A percentile compares a stretch with the other conserved stretches of the same genome.
Evolutionary conservation across 2,113 vertebrate genomes (phyloP).

Genomic region (Microtus montanus): DNA sequence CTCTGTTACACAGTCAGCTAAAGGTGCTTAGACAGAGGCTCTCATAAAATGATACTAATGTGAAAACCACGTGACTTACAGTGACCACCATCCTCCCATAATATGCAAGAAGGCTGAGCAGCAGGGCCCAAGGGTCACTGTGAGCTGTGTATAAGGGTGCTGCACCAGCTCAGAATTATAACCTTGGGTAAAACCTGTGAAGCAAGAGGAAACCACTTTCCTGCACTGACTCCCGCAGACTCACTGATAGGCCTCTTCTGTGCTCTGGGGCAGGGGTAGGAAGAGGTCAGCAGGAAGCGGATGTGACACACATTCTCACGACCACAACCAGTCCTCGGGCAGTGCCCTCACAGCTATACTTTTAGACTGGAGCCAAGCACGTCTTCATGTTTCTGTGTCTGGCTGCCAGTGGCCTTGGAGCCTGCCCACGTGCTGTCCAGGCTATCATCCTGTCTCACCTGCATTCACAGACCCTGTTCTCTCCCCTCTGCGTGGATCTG

Average conservation of each 20-base stretch:
- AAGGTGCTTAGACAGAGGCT: neutral
- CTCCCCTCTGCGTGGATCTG: neutral
- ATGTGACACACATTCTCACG: neutral
- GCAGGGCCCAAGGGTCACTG: neutral
- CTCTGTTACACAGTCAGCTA: neutral
- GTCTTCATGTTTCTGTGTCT: neutral
- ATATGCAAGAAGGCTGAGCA: fast-evolving
- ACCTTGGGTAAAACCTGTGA: neutral
- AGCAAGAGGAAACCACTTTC: fast-evolving
- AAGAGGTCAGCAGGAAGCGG: neutral
- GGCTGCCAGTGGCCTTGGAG: no score
- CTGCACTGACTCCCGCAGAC: fast-evolving
- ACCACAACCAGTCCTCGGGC: fast-evolving
- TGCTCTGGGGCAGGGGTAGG: neutral
- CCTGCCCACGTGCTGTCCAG: fast-evolving
- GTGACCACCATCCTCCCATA: fast-evolving
- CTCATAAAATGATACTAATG: neutral
- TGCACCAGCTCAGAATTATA: neutral
- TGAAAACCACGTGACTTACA: neutral
- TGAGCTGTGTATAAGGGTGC: neutral
- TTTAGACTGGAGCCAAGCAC: fast-evolving
- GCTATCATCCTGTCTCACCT: neutral
- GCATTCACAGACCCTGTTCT: no score
- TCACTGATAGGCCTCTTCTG: neutral
- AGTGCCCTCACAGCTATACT: fast-evolving